phyloP scores from a whole-genome alignment of 2,113 vertebrate genomes.

The Ameiurus melas region DNA sequence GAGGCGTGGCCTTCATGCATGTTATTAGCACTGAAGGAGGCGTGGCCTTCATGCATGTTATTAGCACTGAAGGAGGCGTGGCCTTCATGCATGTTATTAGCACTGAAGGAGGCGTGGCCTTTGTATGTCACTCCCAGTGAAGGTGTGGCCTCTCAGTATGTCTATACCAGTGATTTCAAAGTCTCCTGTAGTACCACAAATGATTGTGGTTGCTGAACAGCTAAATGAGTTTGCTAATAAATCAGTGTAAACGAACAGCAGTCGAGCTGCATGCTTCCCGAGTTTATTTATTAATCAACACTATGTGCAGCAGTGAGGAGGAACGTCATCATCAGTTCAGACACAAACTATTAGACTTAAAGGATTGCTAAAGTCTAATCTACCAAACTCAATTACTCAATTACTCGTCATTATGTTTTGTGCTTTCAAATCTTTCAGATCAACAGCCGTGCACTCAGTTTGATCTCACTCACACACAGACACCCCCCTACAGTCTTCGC shows the following conservation, averaged over 20 bases:
- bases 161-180: not conserved
- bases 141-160: not conserved
- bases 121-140: not conserved
- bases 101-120: not conserved
- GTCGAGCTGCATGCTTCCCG: not conserved
- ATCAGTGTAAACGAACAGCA: not conserved
- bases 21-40: not conserved
- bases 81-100: not conserved
- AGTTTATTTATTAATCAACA: not conserved
- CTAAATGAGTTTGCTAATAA: not conserved
- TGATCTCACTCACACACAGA: not conserved
- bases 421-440: not conserved
- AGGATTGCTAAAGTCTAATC: not conserved
- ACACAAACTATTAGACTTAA: not conserved
- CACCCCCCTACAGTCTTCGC: not conserved
- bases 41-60: not conserved
- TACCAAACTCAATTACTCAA: slow-evolving; percentile 4
- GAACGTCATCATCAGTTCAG: not conserved
- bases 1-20: not conserved
- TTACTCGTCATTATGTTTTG: not conserved
- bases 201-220: not conserved
- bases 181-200: no score
- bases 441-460: not conserved
- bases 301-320: not conserved
- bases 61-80: no score